Evolutionary conservation across 2,113 vertebrate genomes (phyloP).

Genomic region (Hyperoodon ampullatus): DNA sequence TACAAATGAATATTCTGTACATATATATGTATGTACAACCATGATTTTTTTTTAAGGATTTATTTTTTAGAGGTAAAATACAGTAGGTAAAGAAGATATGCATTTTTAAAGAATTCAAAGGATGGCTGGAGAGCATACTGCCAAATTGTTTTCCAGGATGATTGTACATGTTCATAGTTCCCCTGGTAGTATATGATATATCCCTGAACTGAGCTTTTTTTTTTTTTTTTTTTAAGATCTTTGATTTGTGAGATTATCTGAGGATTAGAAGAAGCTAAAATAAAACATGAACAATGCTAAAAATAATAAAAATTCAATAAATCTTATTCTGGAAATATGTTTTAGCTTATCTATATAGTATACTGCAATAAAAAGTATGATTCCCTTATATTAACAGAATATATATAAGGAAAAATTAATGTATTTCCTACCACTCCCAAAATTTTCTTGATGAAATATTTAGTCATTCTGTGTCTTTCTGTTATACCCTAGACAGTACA

Average conservation of each 20-base stretch:
- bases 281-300: neutral
- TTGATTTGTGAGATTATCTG: neutral
- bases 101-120: constrained; percentile 18
- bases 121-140: neutral
- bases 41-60: neutral
- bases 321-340: neutral
- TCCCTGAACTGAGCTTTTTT: neutral
- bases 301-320: constrained; percentile 13
- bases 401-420: neutral
- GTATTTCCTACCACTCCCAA: neutral
- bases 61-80: constrained; percentile 42
- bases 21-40: neutral
- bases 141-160: neutral
- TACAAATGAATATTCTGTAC: neutral
- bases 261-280: constrained; percentile 31
- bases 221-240: neutral
- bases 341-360: neutral
- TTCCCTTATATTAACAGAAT: neutral
- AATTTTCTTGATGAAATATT: neutral
- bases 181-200: neutral
- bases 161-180: neutral
- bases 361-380: neutral
- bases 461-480: constrained; percentile 29
- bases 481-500: constrained; percentile 91
- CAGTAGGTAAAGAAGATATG: neutral